phyloP scores from a whole-genome alignment of 2,113 vertebrate species.

The Montifringilla adamsi region DNA sequence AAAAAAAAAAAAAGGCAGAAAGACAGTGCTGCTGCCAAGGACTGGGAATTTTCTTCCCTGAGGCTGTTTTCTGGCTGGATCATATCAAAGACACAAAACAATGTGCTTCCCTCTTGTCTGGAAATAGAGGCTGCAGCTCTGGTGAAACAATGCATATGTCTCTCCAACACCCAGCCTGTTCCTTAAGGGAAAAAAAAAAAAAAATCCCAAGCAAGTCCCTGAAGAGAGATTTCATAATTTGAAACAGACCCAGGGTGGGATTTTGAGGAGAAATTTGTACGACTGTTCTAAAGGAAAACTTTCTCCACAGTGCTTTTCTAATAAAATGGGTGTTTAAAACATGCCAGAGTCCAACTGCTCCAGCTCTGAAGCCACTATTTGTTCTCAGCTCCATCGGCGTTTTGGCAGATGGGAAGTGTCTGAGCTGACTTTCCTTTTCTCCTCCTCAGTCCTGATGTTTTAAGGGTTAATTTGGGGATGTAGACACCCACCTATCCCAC shows the following conservation, averaged over 20 bases:
- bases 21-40: slow-evolving; percentile 30
- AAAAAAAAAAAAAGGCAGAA: neutral
- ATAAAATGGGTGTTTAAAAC: neutral
- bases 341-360: neutral
- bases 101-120: slow-evolving; percentile 48
- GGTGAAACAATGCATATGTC: slow-evolving; percentile 45
- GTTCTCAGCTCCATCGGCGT: neutral
- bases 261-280: slow-evolving; percentile 13
- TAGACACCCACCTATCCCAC: neutral
- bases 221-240: neutral
- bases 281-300: slow-evolving; percentile 37
- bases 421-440: neutral
- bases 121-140: slow-evolving; percentile 28
- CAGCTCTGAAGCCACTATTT: neutral
- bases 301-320: slow-evolving; percentile 40
- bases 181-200: neutral
- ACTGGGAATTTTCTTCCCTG: neutral
- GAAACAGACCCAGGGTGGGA: slow-evolving; percentile 40
- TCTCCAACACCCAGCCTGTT: slow-evolving; percentile 8
- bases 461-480: neutral
- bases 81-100: slow-evolving; percentile 48
- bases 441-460: neutral
- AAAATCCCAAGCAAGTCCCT: neutral
- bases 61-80: slow-evolving; percentile 53
- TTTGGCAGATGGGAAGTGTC: neutral